A percentile compares a stretch with the other conserved stretches of the same genome.
Evolutionary conservation across 2,888 invertebrate species (phyloP).

Genomic region (Pocota personata): DNA sequence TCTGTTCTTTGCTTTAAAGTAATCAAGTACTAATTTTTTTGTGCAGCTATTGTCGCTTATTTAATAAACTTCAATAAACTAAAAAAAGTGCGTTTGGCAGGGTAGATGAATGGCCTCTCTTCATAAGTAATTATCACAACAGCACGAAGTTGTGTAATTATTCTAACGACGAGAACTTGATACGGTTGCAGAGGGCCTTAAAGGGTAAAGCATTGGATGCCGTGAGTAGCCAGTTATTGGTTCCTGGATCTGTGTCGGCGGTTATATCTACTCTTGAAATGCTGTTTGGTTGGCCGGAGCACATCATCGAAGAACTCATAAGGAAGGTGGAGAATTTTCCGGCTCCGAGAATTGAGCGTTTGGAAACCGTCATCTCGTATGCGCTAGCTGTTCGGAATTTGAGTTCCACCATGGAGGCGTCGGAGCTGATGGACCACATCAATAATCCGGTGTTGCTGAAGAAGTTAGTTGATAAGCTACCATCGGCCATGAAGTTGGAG

Average conservation of each 20-base stretch:
- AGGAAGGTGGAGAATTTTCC: constrained; percentile 27
- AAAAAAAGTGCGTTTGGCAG: too few species aligned
- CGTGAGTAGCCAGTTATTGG: constrained; percentile 33
- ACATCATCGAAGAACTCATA: constrained; percentile 41
- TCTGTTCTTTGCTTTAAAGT: too few species aligned
- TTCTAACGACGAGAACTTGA: constrained; percentile 17
- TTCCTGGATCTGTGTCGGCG: constrained; percentile 40
- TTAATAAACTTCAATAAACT: too few species aligned
- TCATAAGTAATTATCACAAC: constrained; percentile 53
- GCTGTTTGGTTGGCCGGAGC: constrained; percentile 56
- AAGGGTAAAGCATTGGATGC: constrained; percentile 38
- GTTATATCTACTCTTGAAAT: constrained; percentile 54
- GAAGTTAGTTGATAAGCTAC: constrained; percentile 60
- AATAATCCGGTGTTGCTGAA: constrained; percentile 52
- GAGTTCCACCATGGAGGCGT: constrained; percentile 52
- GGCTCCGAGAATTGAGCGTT: constrained; percentile 30
- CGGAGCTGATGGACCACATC: constrained; percentile 31
- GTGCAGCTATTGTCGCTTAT: too few species aligned
- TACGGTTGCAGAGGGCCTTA: constrained; percentile 6
- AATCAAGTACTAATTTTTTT: too few species aligned
- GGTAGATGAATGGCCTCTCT: constrained; percentile 54
- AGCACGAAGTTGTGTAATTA: constrained; percentile 53
- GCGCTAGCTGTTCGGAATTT: constrained; percentile 52
- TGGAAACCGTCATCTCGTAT: constrained; percentile 46
- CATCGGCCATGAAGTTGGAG: constrained; percentile 52